Percentiles rank a stretch among this genome's conserved stretches.
phyloP scores from a whole-genome alignment of 2,888 invertebrate genomes.

The Caenorhabditis sulstoni region DNA sequence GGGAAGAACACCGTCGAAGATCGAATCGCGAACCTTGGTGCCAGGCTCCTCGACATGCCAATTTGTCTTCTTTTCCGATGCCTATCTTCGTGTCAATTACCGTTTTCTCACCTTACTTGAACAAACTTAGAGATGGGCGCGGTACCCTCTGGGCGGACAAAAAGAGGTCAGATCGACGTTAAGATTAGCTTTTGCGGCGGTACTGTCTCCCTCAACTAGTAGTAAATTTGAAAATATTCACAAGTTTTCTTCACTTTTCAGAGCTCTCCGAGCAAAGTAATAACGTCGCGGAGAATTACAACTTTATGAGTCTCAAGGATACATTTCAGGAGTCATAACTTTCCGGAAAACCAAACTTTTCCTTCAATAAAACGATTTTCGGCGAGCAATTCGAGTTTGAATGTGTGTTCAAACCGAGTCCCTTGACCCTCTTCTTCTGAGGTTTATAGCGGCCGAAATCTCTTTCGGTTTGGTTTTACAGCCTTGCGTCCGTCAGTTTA shows the following conservation, averaged over 20 bases:
- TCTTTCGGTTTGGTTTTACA: constrained; percentile 51
- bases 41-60: constrained; percentile 50
- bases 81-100: constrained; percentile 45
- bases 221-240: constrained; percentile 3
- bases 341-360: constrained; percentile 5
- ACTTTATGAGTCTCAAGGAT: too few species aligned
- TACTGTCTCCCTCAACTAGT: not conserved
- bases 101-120: constrained; percentile 53
- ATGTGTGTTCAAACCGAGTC: constrained; percentile 25
- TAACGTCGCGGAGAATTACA: constrained; percentile 12
- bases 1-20: constrained; percentile 8
- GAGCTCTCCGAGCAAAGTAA: not conserved
- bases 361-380: not conserved
- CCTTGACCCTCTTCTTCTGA: constrained; percentile 19
- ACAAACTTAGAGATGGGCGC: constrained; percentile 43
- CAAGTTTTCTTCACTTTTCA: not conserved
- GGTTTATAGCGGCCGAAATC: constrained; percentile 29
- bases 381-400: not conserved
- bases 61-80: constrained; percentile 36
- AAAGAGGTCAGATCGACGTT: constrained; percentile 55
- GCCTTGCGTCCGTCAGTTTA: constrained; percentile 27
- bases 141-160: constrained; percentile 11
- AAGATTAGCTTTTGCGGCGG: constrained; percentile 22
- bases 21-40: constrained; percentile 36
- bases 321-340: constrained; percentile 25